phyloP scores from a whole-genome alignment of 1,140 invertebrate species.

The Aphidius ervi region DNA sequence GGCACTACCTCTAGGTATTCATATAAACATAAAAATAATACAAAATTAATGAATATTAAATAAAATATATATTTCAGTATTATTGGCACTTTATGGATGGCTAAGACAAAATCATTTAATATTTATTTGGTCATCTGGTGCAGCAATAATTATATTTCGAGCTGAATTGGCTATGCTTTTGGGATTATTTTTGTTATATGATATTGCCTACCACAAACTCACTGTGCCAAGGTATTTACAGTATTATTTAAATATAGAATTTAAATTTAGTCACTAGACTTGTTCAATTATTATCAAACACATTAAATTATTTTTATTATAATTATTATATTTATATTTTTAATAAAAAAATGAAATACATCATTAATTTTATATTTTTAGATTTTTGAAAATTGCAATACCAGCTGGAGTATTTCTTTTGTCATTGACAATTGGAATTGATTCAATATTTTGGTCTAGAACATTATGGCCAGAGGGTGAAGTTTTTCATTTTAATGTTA shows the following conservation, averaged over 20 bases:
- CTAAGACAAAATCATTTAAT: slow-evolving; percentile 67
- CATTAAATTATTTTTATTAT: too few relatives aligned
- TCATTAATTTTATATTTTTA: slow-evolving; percentile 47
- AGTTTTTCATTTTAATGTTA: slow-evolving; percentile 93
- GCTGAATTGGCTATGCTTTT: slow-evolving; percentile 84
- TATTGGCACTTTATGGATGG: slow-evolving; percentile 84
- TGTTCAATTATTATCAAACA: slow-evolving; percentile 15
- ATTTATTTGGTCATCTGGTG: slow-evolving; percentile 82
- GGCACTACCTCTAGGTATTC: slow-evolving; percentile 83
- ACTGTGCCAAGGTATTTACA: slow-evolving; percentile 48
- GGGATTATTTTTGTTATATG: slow-evolving; percentile 79
- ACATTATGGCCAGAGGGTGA: slow-evolving; percentile 95
- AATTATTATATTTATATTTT: too few relatives aligned
- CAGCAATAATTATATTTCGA: slow-evolving; percentile 87
- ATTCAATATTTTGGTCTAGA: slow-evolving; percentile 91
- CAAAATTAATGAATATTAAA: slow-evolving; percentile 8
- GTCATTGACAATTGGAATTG: slow-evolving; percentile 72
- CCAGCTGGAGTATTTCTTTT: slow-evolving; percentile 69
- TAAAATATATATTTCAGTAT: slow-evolving; percentile 61
- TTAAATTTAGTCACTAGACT: slow-evolving; percentile 4
- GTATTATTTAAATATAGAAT: slow-evolving; percentile 42
- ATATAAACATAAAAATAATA: background rate
- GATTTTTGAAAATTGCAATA: slow-evolving; percentile 67
- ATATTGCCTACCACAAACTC: slow-evolving; percentile 60
- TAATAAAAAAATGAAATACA: too few relatives aligned